Base-by-base conservation (phyloP, 1,140 invertebrate genomes). In the Fragariocoptes setiger region DNA sequence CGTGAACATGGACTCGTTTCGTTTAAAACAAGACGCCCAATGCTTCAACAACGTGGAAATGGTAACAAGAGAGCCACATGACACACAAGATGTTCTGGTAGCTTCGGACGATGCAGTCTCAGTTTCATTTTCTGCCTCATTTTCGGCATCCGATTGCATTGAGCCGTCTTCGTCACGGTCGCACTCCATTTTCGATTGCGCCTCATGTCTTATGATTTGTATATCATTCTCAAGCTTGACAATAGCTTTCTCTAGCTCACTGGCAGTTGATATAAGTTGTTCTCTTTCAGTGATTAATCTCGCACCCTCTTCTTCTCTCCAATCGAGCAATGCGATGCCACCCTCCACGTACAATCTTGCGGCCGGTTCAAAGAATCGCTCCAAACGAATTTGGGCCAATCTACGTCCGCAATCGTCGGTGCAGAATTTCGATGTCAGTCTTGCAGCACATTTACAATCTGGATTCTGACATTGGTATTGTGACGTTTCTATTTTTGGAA, bases 351-450 rank as follows among this genome's bases (percentile, higher is more conserved):
- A n/a, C 25, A n/a, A 8, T n/a, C n/a, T 31, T 8, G 8, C 8
- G 8, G 8, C n/a, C 8, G 25, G 25, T 8, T 8, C n/a, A 31
- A 8, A 31, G 25, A 31, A 31, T n/a, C n/a, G 8, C n/a, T 31
- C 25, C 42, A 15, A 4, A 39, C 62, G 57, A 47, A 49, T 74
- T 1, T 74, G 79, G 1, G 88, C 86, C 2, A 95, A 58, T 53
- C 74, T 74, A 47, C 86, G 65, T 1, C 90, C 90, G 58, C 90
- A 97, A 42, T 75, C 68, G 48, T 88, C 71, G 12, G 74, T 80
- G 54, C 90, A 97, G 53, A 95, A 97, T 60, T 95, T 95, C 38
- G 80, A 88, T 13, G 71, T 71, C 19, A 64, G 64, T 5, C 72
- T 61, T 0, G 83, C 76, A 42, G 69, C 67, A 43, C 72, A 66